Evolutionary conservation across 2,888 invertebrate species (phyloP).

Genomic region (Chorisops tibialis): DNA sequence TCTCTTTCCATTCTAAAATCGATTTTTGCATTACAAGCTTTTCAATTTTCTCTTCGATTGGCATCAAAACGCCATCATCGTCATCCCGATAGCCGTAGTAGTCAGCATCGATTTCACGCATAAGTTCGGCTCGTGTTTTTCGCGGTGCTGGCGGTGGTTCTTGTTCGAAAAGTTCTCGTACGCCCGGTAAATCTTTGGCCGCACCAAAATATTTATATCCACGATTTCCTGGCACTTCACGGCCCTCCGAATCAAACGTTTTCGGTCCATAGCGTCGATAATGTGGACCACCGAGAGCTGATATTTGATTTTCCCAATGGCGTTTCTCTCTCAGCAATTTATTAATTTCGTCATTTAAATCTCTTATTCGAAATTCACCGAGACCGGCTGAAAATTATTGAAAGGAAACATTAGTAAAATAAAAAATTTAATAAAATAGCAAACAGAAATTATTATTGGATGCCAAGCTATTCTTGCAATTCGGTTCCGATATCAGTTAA

Average conservation of each 20-base stretch:
- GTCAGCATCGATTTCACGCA: slow-evolving; percentile 97
- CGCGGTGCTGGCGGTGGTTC: slow-evolving; percentile 87
- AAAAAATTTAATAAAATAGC: no score
- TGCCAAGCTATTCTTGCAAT: no score
- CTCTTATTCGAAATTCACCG: slow-evolving; percentile 97
- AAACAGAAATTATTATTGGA: no score
- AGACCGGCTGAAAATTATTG: slow-evolving; percentile 75
- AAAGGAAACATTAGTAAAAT: no score
- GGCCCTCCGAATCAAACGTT: slow-evolving; percentile 90
- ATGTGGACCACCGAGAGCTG: slow-evolving; percentile 92
- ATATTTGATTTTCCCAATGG: slow-evolving; percentile 97
- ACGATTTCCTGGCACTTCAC: slow-evolving; percentile 95
- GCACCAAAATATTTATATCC: slow-evolving; percentile 99
- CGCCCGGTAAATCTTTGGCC: slow-evolving; percentile 96
- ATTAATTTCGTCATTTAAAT: slow-evolving; percentile 99
- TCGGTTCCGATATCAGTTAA: no score
- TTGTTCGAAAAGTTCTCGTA: slow-evolving; percentile 95
- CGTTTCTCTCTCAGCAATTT: slow-evolving; percentile 92
- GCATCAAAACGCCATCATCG: slow-evolving; percentile 92
- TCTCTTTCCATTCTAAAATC: slow-evolving; percentile 70
- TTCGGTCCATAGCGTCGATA: slow-evolving; percentile 86
- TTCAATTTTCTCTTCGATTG: slow-evolving; percentile 80
- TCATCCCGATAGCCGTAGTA: slow-evolving; percentile 99
- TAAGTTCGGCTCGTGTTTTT: slow-evolving; percentile 91
- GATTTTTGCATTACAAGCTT: slow-evolving; percentile 61